Base-by-base conservation (phyloP, 1,140 invertebrate genomes). In the Chlorops oryzae region DNA sequence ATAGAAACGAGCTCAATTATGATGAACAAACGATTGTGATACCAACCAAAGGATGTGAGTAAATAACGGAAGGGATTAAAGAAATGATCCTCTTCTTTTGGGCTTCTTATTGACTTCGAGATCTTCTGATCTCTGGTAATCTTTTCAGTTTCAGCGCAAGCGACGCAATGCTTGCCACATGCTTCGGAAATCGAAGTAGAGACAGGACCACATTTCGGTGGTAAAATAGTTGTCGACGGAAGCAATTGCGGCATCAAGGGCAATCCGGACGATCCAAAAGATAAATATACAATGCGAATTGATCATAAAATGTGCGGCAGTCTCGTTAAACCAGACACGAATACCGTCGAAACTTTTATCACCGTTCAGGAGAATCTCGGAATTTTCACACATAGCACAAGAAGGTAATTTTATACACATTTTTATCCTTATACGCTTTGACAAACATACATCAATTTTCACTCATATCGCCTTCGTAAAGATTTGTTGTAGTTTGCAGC, bases 11-110 rank as follows among this genome's bases (percentile, higher is more conserved):
- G n/a, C n/a, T n/a, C n/a, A n/a, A n/a, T n/a, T n/a, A n/a, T n/a
- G 64, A 54, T 62, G 74, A 51, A 73, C 78, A 76, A 73, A 81
- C 71, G 53, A 80, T 85, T 23, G 76, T 85, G 28, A 77, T 87
- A 12, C 80, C 83, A 37, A 88, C 85, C 5, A 87, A 86, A 81
- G 85, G 85, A 75, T 88, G 85, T 87, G 78, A 84, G 84, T 79
- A 59, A 45, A 38, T 24, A n/a, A n/a, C n/a, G n/a, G n/a, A n/a
- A n/a, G n/a, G n/a, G n/a, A n/a, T n/a, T n/a, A n/a, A n/a, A n/a
- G n/a, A n/a, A n/a, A n/a, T n/a, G n/a, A n/a, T n/a, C n/a, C n/a
- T n/a, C n/a, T n/a, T n/a, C n/a, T n/a, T n/a, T n/a, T n/a, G n/a
- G n/a, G n/a, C n/a, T n/a, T n/a, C n/a, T n/a, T n/a, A 43, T 43